These are phyloP conservation scores for Norana najaformis DNA, from an alignment of 2,888 invertebrate genomes.

Conservation along the genomic window DNA sequence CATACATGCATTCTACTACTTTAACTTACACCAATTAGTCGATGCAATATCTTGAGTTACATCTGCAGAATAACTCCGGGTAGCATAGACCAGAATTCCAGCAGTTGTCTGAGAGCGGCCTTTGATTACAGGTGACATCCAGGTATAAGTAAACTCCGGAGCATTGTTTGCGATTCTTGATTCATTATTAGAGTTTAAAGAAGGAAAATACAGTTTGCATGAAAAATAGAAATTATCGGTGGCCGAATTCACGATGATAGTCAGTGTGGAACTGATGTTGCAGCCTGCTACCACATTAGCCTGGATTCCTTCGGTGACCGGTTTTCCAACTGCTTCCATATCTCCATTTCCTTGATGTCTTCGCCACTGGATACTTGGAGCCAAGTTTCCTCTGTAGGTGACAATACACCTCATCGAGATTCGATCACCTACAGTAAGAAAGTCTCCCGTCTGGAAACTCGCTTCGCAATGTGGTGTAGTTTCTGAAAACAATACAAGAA, in stretches of 20 bases:
- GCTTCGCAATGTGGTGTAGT: neutral
- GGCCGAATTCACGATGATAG: neutral
- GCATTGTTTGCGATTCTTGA: neutral
- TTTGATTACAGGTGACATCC: neutral
- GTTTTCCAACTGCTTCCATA: neutral
- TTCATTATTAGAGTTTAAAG: neutral
- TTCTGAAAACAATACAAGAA: too few species aligned
- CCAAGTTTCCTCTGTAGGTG: neutral
- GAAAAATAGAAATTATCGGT: neutral
- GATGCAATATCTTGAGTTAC: neutral
- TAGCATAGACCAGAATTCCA: neutral
- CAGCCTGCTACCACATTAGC: neutral
- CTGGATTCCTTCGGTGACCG: neutral
- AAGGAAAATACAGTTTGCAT: neutral
- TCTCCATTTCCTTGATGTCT: neutral
- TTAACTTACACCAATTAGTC: neutral
- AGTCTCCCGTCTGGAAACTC: neutral
- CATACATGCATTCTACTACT: too few species aligned
- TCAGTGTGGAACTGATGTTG: neutral
- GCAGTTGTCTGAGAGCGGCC: neutral
- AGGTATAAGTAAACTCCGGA: neutral
- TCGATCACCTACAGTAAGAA: too few species aligned
- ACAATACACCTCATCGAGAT: neutral
- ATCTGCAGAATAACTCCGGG: neutral
- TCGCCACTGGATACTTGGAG: neutral